Conservation (phyloP, 1,140 invertebrate species). For the Megalonaias nervosa region DNA sequence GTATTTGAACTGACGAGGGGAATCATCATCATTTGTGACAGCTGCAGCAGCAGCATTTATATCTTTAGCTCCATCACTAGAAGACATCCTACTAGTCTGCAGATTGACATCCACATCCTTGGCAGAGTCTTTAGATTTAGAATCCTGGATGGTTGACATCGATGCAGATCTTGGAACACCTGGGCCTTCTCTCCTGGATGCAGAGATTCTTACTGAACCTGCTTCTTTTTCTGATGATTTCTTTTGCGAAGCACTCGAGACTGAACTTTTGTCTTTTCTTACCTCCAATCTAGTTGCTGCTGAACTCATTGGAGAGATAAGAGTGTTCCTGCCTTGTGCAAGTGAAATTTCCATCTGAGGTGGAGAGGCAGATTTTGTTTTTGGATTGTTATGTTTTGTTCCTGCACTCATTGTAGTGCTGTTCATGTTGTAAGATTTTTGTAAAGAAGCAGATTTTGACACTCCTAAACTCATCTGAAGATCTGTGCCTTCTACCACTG, state of each 20-base stretch:
- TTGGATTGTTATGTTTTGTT: no score
- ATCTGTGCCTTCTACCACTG: slow-evolving; percentile 13
- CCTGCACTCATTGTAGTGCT: no score
- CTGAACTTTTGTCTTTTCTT: slow-evolving; percentile 4
- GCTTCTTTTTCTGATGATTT: slow-evolving; percentile 17
- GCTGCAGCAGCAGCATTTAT: slow-evolving; percentile 12
- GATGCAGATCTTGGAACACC: slow-evolving; percentile 29
- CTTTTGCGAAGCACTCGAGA: slow-evolving; percentile 2
- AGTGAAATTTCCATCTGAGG: no score
- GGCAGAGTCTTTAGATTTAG: slow-evolving; percentile 23
- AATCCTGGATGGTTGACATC: slow-evolving; percentile 35
- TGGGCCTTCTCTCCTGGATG: slow-evolving; percentile 9
- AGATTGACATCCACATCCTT: not conserved
- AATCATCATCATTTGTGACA: not conserved
- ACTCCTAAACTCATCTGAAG: slow-evolving; percentile 19
- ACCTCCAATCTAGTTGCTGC: slow-evolving; percentile 9
- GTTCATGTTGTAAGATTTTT: slow-evolving; percentile 36
- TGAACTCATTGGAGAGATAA: no score
- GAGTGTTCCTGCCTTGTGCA: no score
- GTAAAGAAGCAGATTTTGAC: slow-evolving; percentile 8
- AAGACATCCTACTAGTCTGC: not conserved
- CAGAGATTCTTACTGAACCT: slow-evolving; percentile 5
- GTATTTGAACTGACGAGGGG: slow-evolving; percentile 16
- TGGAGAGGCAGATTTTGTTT: no score
- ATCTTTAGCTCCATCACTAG: not conserved